Conservation (phyloP, 2,888 invertebrate genomes). For the Chironomus tentans region DNA sequence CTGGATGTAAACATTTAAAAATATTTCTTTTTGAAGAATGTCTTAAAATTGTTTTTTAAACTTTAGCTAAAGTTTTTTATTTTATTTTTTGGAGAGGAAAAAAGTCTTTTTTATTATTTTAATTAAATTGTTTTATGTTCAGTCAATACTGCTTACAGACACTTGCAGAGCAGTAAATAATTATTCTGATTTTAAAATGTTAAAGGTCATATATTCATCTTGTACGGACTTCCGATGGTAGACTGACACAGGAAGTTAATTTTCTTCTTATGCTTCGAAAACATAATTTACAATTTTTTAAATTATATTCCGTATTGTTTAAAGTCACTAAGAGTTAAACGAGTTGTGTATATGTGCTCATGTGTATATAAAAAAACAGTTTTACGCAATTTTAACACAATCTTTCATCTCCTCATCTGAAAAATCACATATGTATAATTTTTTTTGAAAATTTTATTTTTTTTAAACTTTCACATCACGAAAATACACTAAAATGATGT, state of each 20-base stretch:
- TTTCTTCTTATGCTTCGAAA: conserved; percentile 24
- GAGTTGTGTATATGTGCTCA: too few relatives aligned
- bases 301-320: too few relatives aligned
- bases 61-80: background rate
- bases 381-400: background rate
- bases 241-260: background rate
- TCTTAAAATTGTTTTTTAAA: background rate
- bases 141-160: background rate
- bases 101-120: too few relatives aligned
- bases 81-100: background rate
- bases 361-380: too few relatives aligned
- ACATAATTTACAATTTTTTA: conserved; percentile 15
- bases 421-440: background rate
- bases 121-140: too few relatives aligned
- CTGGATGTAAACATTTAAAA: conserved; percentile 43
- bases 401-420: background rate
- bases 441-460: background rate
- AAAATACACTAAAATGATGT: background rate
- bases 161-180: background rate
- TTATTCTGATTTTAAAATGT: background rate
- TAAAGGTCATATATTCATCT: conserved; percentile 12
- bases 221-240: background rate
- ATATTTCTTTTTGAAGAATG: background rate
- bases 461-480: background rate
- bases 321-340: too few relatives aligned